phyloP scores from a whole-genome alignment of 1,140 invertebrate species.

The Trialeurodes vaporariorum region DNA sequence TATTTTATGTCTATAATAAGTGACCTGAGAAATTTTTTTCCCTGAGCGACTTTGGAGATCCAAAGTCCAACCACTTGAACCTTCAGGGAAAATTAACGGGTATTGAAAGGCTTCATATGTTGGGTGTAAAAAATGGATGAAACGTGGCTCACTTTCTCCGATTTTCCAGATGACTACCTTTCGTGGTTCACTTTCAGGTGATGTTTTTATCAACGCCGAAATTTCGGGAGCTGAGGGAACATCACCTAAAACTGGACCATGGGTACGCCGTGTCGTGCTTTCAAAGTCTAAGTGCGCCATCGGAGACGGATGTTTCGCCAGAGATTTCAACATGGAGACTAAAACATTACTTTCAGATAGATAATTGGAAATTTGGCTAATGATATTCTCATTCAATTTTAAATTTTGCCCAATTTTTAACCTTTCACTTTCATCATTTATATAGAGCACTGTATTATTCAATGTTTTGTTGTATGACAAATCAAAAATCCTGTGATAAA shows the following conservation, averaged over 20 bases:
- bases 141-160: background rate
- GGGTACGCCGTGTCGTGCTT: conserved; percentile 2
- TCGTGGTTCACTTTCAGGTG: background rate
- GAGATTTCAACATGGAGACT: background rate
- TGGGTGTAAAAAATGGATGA: conserved; percentile 7
- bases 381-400: conserved; percentile 8
- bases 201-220: background rate
- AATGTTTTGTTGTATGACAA: background rate
- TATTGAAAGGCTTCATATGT: conserved; percentile 6
- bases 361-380: conserved; percentile 5
- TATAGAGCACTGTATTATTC: conserved; percentile 5
- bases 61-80: conserved; percentile 5
- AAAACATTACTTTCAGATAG: conserved; percentile 1
- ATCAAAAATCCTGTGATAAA: conserved; percentile 11
- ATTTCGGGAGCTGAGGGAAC: background rate
- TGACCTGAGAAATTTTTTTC: conserved; percentile 5
- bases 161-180: conserved; percentile 10
- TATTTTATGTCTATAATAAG: conserved; percentile 4
- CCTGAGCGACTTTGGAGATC: background rate
- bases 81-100: conserved; percentile 8
- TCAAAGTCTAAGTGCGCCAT: conserved; percentile 10
- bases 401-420: conserved; percentile 1
- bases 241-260: conserved; percentile 10
- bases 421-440: conserved; percentile 3
- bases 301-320: background rate